Percentiles rank a stretch among this genome's conserved stretches.
phyloP scores from a whole-genome alignment of 1,140 invertebrate species.

The Megathymus violae region DNA sequence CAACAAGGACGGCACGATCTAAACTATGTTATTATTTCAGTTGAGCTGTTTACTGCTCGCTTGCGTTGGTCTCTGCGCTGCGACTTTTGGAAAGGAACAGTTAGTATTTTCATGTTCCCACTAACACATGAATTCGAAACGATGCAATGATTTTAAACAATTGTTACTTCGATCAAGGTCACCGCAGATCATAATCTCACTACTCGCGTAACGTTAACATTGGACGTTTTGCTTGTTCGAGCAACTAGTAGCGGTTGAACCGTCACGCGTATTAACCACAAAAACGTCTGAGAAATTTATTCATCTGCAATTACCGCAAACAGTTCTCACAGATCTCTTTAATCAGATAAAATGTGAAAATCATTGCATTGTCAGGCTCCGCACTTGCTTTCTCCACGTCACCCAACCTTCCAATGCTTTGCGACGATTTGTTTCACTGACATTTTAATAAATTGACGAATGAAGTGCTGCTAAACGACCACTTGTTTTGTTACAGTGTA shows the following conservation, averaged over 20 bases:
- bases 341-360: conserved; percentile 76
- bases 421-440: conserved; percentile 55
- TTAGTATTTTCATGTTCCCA: conserved; percentile 68
- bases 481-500: conserved; percentile 62
- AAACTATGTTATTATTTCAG: conserved; percentile 71
- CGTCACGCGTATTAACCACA: conserved; percentile 35
- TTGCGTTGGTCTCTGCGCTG: conserved; percentile 72
- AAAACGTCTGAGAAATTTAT: conserved; percentile 46
- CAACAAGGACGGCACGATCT: conserved; percentile 28
- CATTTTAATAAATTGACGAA: conserved; percentile 36
- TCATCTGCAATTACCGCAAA: conserved; percentile 66
- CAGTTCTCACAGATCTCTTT: conserved; percentile 70
- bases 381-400: conserved; percentile 55
- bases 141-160: not conserved
- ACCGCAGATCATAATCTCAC: too few relatives aligned
- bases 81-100: conserved; percentile 80
- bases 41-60: conserved; percentile 73
- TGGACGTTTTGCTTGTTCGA: conserved; percentile 3
- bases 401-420: conserved; percentile 52
- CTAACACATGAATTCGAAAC: not conserved
- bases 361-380: conserved; percentile 64
- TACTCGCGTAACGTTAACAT: not conserved
- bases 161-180: not conserved
- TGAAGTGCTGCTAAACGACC: conserved; percentile 19
- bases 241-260: conserved; percentile 14